Conservation (phyloP, 1,140 invertebrate species). For the Cyrtorhinus lividipennis region DNA sequence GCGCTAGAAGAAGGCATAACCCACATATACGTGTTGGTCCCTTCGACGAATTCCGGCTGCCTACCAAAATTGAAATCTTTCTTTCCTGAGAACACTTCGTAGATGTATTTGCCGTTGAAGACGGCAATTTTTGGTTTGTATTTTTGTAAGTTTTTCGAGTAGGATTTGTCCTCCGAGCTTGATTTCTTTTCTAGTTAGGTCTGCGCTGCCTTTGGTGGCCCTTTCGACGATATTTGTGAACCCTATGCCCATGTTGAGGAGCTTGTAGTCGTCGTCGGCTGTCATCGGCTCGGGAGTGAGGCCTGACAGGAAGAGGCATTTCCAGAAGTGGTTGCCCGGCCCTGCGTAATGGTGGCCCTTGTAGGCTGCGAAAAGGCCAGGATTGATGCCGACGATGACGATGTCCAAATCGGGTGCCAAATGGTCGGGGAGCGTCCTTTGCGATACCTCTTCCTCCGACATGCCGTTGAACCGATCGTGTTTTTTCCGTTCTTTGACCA, state of each 20-base stretch:
- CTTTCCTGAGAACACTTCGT: constrained; percentile 91
- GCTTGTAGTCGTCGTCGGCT: constrained; percentile 86
- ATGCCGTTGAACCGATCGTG: constrained; percentile 93
- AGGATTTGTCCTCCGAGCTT: constrained; percentile 78
- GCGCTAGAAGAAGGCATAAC: constrained; percentile 97
- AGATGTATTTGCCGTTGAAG: constrained; percentile 95
- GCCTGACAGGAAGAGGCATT: constrained; percentile 86
- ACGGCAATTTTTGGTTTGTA: constrained; percentile 91
- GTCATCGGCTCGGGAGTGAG: constrained; percentile 87
- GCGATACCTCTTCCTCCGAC: constrained; percentile 87
- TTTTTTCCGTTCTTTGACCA: constrained; percentile 76
- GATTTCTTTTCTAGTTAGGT: constrained; percentile 90
- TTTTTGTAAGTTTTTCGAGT: constrained; percentile 75
- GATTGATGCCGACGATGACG: constrained; percentile 95
- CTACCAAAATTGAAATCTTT: constrained; percentile 94
- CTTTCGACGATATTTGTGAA: constrained; percentile 94
- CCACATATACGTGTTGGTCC: constrained; percentile 92
- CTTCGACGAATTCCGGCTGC: constrained; percentile 80
- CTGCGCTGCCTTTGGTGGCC: constrained; percentile 87
- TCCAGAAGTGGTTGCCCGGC: constrained; percentile 97
- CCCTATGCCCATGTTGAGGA: constrained; percentile 84
- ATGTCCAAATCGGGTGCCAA: constrained; percentile 84
- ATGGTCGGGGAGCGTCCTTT: constrained; percentile 84
- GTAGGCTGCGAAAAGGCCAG: constrained; percentile 88
- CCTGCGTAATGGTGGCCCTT: constrained; percentile 96